Evolutionary conservation across 2,113 vertebrate species (phyloP).

Genomic region (Atractosteus spatula): DNA sequence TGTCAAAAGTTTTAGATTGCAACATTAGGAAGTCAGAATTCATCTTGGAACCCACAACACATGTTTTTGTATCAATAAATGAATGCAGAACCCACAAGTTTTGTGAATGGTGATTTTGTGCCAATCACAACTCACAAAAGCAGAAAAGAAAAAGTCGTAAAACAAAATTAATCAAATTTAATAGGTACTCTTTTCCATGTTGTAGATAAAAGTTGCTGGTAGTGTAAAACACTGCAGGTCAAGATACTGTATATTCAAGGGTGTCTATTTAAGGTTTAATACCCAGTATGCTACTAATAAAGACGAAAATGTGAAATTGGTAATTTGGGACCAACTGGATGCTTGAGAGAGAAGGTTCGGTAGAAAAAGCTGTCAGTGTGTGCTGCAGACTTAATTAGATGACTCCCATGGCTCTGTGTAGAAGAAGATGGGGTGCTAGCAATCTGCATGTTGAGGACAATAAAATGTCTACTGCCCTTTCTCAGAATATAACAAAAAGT

Average conservation of each 20-base stretch:
- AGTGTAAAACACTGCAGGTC: not conserved
- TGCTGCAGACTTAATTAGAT: not conserved
- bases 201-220: not conserved
- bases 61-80: no score
- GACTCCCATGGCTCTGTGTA: not conserved
- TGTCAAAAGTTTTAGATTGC: not conserved
- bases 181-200: not conserved
- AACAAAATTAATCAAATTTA: slow-evolving; percentile 7
- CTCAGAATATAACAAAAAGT: no score
- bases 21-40: not conserved
- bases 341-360: not conserved
- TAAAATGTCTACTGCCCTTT: not conserved
- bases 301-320: not conserved
- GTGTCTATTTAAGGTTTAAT: not conserved
- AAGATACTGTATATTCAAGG: not conserved
- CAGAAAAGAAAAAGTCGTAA: slow-evolving; percentile 4
- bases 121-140: slow-evolving; percentile 9
- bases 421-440: not conserved
- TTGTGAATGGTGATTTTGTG: not conserved
- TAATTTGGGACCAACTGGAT: not conserved
- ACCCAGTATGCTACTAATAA: not conserved
- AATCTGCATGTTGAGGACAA: not conserved
- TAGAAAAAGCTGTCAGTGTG: not conserved
- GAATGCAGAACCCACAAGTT: no score
- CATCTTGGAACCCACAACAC: not conserved